Conservation (phyloP, 2,113 vertebrate genomes). For the Crotalus horridus region DNA sequence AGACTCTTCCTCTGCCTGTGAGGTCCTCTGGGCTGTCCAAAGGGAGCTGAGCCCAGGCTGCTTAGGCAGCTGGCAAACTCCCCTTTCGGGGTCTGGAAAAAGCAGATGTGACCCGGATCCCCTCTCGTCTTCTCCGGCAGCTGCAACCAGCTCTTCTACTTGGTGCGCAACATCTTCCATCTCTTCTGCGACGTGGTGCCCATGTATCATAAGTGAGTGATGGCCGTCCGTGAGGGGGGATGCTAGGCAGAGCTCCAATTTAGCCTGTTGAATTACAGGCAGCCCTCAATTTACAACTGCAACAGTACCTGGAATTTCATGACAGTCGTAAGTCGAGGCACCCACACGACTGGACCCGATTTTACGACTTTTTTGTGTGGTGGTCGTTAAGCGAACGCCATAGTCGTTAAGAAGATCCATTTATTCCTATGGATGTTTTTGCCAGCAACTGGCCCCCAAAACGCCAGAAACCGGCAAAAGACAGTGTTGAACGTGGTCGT, state of each 20-base stretch:
- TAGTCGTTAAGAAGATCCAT: background rate
- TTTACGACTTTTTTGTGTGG: background rate
- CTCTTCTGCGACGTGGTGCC: conserved; percentile 96
- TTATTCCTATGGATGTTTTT: background rate
- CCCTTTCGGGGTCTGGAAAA: background rate
- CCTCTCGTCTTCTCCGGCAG: conserved; percentile 58
- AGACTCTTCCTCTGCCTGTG: no score
- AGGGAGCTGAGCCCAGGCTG: background rate
- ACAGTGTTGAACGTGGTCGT: background rate
- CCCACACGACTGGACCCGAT: no score
- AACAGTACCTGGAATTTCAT: background rate
- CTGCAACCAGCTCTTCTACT: conserved; percentile 89
- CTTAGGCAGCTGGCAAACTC: background rate
- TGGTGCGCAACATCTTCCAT: conserved; percentile 92
- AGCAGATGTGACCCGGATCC: background rate
- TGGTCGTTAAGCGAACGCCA: fast-evolving
- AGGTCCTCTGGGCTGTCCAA: no score
- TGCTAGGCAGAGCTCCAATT: background rate
- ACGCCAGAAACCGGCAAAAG: background rate
- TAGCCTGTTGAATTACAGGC: background rate
- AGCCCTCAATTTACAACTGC: background rate
- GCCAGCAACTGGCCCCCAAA: no score
- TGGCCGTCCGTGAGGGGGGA: background rate
- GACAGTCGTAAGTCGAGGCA: background rate
- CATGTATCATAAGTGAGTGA: conserved; percentile 90